These are phyloP conservation scores for Patella depressa DNA, from an alignment of 2,888 invertebrate species.

Conservation along the genomic window DNA sequence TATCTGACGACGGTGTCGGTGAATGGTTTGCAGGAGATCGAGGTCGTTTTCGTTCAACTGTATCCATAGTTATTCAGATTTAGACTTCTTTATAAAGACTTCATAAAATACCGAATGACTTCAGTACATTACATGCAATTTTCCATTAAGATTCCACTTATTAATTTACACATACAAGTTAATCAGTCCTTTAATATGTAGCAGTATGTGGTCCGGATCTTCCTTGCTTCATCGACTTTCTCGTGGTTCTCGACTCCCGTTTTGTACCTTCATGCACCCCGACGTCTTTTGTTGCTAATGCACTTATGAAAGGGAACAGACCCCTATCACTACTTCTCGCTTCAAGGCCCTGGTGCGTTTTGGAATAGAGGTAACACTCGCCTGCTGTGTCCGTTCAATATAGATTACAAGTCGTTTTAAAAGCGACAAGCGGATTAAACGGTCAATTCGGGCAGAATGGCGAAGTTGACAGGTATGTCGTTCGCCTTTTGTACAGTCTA, in stretches of 20 bases:
- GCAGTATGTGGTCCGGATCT: slow-evolving; percentile 1
- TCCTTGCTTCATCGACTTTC: background rate
- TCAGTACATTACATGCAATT: slow-evolving; percentile 12
- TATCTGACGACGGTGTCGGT: background rate
- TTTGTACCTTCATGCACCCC: background rate
- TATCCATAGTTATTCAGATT: slow-evolving; percentile 5
- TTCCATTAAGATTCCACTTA: slow-evolving; percentile 1
- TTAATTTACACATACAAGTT: slow-evolving; percentile 6
- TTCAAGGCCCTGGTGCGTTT: slow-evolving; percentile 1
- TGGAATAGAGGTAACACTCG: slow-evolving; percentile 4
- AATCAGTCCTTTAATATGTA: slow-evolving; percentile 1
- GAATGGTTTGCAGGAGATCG: background rate
- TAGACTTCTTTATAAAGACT: background rate
- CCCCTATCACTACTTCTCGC: background rate
- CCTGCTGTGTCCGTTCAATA: background rate
- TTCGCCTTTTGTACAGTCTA: background rate
- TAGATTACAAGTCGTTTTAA: background rate
- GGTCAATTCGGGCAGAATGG: slow-evolving; percentile 7
- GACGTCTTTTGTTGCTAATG: background rate
- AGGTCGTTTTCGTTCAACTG: slow-evolving; percentile 9
- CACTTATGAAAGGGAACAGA: background rate
- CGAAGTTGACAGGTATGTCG: slow-evolving; percentile 7
- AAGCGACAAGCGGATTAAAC: slow-evolving; percentile 7
- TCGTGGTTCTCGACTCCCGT: background rate
- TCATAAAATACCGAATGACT: background rate